These are phyloP conservation scores for Brachionichthys hirsutus DNA, from an alignment of 2,113 vertebrate species.

Conservation along the genomic window DNA sequence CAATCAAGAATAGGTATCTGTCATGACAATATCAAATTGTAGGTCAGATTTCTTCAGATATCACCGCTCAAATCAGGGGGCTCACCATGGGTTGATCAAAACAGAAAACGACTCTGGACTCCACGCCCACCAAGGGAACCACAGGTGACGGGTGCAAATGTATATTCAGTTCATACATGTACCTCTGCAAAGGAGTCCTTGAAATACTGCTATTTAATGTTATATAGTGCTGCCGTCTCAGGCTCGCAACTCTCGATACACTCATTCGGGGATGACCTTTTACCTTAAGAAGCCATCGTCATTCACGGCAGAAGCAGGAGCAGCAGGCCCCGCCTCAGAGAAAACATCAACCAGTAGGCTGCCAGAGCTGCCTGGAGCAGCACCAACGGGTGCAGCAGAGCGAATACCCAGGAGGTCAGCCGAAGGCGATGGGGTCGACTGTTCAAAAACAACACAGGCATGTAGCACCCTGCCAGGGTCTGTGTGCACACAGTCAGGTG, in stretches of 20 bases:
- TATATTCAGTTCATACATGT: too few species aligned
- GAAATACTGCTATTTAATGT: background rate
- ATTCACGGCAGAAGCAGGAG: constrained; percentile 76
- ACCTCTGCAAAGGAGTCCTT: too few species aligned
- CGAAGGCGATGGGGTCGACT: constrained; percentile 92
- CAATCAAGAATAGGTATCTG: too few species aligned
- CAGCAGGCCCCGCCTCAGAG: constrained; percentile 79
- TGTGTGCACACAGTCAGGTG: background rate
- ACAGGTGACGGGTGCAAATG: too few species aligned
- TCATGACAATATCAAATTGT: too few species aligned
- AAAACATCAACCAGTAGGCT: constrained; percentile 91
- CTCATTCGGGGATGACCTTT: constrained; percentile 24
- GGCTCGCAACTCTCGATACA: too few species aligned
- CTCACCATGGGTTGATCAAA: too few species aligned
- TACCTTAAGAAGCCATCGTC: constrained; percentile 92
- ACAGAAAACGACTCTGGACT: too few species aligned
- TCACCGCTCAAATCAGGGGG: too few species aligned
- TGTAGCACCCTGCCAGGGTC: background rate
- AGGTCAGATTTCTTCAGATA: too few species aligned
- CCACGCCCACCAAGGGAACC: too few species aligned
- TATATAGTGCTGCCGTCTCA: background rate
- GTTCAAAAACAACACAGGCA: constrained; percentile 1
- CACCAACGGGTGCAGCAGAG: constrained; percentile 71
- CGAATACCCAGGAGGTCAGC: constrained; percentile 89
- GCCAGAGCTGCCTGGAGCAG: constrained; percentile 70